Base-by-base conservation (phyloP, 1,140 invertebrate species). In the Orius insidiosus region DNA sequence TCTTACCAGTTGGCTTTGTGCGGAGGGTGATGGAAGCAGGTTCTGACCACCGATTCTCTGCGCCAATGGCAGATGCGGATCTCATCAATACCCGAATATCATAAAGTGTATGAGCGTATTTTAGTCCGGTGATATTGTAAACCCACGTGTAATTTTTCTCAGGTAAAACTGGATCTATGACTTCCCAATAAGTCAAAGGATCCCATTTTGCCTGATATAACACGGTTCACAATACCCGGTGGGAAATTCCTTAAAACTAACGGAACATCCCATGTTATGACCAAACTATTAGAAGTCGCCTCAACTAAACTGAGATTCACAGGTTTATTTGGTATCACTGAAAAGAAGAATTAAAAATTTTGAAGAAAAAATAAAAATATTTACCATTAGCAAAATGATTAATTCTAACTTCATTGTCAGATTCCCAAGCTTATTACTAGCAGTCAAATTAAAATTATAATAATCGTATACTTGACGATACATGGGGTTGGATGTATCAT, bases 41-140 rank as follows among this genome's bases (percentile, higher is more conserved):
- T 35, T 74, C 56, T 30, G 78, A 78, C 76, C 76, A 80, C 76
- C 76, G 80, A 56, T 70, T 71, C 13, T 70, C 58, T 11, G 67
- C 66, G 33, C 55, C 58, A 6, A 58, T 49, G 5, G 73, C 69
- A 52, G 61, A 65, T 49, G 65, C 58, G 9, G 70, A 65, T 52
- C 67, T 72, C 48, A 78, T 66, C 19, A 66, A 72, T 31, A 83
- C 69, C 47, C 76, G 62, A 7, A 80, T 68, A 52, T 80, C 76
- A 62, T 80, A 83, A 38, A 67, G 61, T 39, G 70, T 67, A 56
- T 79, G 71, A 1, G 78, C 70, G 60, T 75, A 78, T 40, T 69
- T 61, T 10, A 81, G 58, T 46, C 65, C 62, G 1, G 66, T 69
- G 33, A 81, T 60, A 52, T 69, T 68, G 54, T 68, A 69, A 42